Percentiles rank a stretch among this genome's conserved stretches.
Evolutionary conservation across 2,797 vertebrate genomes (phyloP).

Genomic region (Capromys pilorides): DNA sequence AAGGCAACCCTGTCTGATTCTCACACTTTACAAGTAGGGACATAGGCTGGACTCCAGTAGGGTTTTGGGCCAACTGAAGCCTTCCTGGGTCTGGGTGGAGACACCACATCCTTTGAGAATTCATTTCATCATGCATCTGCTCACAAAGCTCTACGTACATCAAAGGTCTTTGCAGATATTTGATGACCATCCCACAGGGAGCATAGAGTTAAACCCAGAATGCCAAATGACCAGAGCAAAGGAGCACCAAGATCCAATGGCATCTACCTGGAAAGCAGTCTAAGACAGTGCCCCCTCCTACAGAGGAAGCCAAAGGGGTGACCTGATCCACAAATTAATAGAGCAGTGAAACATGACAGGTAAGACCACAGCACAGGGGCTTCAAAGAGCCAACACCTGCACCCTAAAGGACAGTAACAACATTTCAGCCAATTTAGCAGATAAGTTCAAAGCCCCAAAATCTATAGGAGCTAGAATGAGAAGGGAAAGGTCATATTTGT

Average conservation of each 20-base stretch:
- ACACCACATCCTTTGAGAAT: background rate
- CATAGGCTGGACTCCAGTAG: background rate
- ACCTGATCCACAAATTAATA: background rate
- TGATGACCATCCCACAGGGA: background rate
- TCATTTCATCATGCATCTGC: background rate
- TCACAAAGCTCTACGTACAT: background rate
- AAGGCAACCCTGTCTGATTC: background rate
- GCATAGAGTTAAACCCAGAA: background rate
- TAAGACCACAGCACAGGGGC: conserved; percentile 19
- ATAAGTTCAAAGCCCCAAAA: conserved; percentile 11
- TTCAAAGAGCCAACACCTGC: background rate
- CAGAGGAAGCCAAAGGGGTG: background rate
- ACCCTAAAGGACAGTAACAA: background rate
- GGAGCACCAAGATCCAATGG: background rate
- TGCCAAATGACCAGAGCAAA: background rate
- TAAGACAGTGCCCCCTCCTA: background rate
- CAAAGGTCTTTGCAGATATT: background rate
- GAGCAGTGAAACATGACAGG: background rate
- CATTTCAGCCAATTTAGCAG: background rate
- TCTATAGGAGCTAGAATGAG: background rate
- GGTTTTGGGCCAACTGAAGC: background rate
- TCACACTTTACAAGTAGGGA: conserved; percentile 46
- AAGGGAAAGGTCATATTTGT: background rate
- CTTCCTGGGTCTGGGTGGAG: background rate
- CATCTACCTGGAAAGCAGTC: background rate